Base-by-base conservation (phyloP, 2,113 vertebrate genomes). In the human region DNA sequence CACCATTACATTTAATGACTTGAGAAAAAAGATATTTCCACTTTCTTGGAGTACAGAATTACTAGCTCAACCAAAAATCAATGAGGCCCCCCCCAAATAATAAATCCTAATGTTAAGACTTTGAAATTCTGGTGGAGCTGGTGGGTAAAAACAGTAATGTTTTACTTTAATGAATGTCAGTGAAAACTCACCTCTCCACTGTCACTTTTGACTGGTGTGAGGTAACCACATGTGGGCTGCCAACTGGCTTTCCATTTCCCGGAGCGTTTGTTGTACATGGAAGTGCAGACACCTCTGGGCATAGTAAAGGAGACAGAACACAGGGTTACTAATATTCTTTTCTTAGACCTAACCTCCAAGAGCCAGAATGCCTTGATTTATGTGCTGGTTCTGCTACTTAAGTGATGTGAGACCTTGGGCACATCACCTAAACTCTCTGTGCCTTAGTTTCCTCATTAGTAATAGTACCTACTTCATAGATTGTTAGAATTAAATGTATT, bases 141-240 rank as follows among this genome's bases (percentile, higher is more conserved):
- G 9, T 1, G 30, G 66, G 7, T n/a, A 25, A 76, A 55, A 94
- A 50, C 4, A 13, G 35, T 3, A 18, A 5, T 57, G 40, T 22
- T 95, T 79, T 57, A 57, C 52, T 68, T 23, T 52, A 40, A 23
- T 3, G 70, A 0, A 2, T 22, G 10, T 17, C 52, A 9, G 18
- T 61, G 13, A 17, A 45, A 13, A 91, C 98, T 98, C 89, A 99
- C 99, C 99, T 99, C 93, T 99, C 99, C 87, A 97, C 27, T 5
- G 96, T 97, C 4, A 72, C 9, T 18, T 98, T 84, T 92, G 98
- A 96, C 30, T 98, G 98, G 22, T 98, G 94, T 40, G 98, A 89
- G 64, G 94, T 83, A n/a, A 86, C 82, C 75, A 92, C 68, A 3
- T 3, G 96, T 0, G 97, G 10, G 83, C 96, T 92, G 68, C 96